Conservation (phyloP, 2,888 invertebrate genomes). For the Lasioglossum oenotherae region DNA sequence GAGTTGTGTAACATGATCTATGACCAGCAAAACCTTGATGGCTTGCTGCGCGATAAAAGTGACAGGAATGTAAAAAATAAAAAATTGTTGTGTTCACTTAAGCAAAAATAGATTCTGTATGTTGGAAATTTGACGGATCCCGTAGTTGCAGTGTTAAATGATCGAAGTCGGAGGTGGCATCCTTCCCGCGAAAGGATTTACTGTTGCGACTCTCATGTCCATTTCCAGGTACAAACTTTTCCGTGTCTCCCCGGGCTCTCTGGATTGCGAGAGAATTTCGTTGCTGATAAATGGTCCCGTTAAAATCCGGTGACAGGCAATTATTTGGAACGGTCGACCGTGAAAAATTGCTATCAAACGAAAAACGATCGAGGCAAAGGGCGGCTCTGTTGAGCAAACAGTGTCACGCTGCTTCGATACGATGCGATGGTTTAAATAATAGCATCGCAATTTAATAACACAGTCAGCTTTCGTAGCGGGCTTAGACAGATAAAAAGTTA, state of each 20-base stretch:
- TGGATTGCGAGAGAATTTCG: neutral
- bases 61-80: no score
- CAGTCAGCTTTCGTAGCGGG: neutral
- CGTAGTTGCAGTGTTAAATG: neutral
- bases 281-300: conserved; percentile 33
- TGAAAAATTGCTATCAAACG: conserved; percentile 37
- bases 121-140: neutral
- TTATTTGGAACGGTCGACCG: conserved; percentile 32
- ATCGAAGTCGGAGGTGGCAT: neutral
- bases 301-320: conserved; percentile 35
- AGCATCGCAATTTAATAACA: neutral
- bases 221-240: neutral
- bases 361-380: conserved; percentile 22
- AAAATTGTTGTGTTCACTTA: no score
- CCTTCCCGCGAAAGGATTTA: neutral
- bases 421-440: neutral
- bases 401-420: neutral
- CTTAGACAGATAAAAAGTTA: neutral
- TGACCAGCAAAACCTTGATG: no score
- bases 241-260: neutral
- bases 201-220: neutral
- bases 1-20: no score
- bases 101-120: no score
- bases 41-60: no score
- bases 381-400: conserved; percentile 17